These are phyloP conservation scores for Amphibalanus amphitrite DNA, from an alignment of 1,140 invertebrate species.

Conservation along the genomic window DNA sequence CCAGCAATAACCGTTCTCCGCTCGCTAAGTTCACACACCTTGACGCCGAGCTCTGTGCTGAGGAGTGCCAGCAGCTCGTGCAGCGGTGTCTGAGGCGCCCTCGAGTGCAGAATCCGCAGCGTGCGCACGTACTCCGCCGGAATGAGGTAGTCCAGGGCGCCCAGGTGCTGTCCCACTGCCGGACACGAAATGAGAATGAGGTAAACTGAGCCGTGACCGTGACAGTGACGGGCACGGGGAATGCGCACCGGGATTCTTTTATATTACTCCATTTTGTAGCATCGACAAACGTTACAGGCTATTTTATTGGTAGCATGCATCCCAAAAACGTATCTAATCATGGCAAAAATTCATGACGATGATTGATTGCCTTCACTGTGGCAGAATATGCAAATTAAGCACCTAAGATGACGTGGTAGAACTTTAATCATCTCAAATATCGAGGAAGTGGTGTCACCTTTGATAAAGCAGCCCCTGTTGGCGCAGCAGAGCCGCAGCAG, in stretches of 20 bases:
- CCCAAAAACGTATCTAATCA: background rate
- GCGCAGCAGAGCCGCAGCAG: slow-evolving; percentile 70
- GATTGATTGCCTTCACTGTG: background rate
- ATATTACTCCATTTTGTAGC: background rate
- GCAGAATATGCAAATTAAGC: background rate
- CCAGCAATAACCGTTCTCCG: slow-evolving; percentile 16
- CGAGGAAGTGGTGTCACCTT: slow-evolving; percentile 38
- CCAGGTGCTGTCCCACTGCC: slow-evolving; percentile 78
- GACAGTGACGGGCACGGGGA: background rate
- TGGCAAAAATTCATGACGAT: background rate
- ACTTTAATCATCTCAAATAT: background rate
- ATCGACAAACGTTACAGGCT: background rate
- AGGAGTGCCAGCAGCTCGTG: slow-evolving; percentile 72
- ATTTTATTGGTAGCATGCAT: too few species aligned
- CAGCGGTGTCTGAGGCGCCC: slow-evolving; percentile 71
- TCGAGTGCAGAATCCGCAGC: slow-evolving; percentile 77
- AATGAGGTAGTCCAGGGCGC: slow-evolving; percentile 84
- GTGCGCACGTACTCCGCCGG: slow-evolving; percentile 86
- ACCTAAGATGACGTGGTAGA: background rate
- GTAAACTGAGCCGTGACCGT: background rate
- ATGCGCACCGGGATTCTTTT: background rate
- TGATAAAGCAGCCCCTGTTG: slow-evolving; percentile 92
- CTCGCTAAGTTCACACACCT: slow-evolving; percentile 53
- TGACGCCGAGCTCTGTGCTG: slow-evolving; percentile 63
- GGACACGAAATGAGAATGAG: slow-evolving; percentile 6